Conservation (phyloP, 2,888 invertebrate genomes). For the Acrobasis consociella region DNA sequence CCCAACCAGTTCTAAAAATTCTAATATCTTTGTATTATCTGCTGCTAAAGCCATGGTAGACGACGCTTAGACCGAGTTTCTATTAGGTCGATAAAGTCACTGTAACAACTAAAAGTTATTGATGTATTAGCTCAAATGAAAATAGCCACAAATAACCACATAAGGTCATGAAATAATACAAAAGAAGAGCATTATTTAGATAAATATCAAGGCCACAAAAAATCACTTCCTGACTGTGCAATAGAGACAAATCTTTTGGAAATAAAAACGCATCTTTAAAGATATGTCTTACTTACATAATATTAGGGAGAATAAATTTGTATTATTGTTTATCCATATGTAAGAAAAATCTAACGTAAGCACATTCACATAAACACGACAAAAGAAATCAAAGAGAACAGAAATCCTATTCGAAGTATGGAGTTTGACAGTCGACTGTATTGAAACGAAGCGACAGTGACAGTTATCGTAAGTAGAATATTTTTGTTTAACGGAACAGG, state of each 20-base stretch:
- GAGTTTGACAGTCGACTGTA: no score
- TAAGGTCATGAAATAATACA: not conserved
- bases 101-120: slow-evolving; percentile 5
- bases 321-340: no score
- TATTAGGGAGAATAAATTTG: no score
- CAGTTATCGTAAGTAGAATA: no score
- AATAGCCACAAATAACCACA: slow-evolving; percentile 9
- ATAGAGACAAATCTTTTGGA: not conserved
- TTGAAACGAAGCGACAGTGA: no score
- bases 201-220: not conserved
- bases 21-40: slow-evolving; percentile 78
- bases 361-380: no score
- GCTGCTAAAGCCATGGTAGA: slow-evolving; percentile 51
- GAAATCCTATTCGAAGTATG: no score
- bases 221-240: not conserved
- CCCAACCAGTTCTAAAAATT: slow-evolving; percentile 88
- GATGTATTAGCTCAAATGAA: not conserved
- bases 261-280: not conserved
- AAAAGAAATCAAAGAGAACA: no score
- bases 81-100: not conserved
- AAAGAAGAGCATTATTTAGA: not conserved
- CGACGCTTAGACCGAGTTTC: not conserved
- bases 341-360: no score
- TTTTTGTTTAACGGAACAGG: no score
- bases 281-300: no score